Evolutionary conservation across 2,888 invertebrate species (phyloP), one percentile per base, ranked within the genome.

Genomic region (Abrostola triplasia): DNA sequence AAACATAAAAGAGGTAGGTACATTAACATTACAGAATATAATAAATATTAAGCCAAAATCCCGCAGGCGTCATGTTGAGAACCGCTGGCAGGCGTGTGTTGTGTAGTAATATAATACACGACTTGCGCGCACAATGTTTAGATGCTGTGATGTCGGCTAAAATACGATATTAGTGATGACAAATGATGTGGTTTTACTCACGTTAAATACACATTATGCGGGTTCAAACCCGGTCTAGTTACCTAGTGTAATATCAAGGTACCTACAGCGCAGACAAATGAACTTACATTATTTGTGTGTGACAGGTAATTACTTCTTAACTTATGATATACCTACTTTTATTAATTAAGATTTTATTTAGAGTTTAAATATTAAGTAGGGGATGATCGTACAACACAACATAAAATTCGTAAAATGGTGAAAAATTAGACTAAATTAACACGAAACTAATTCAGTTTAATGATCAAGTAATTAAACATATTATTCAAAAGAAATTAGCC

Each of bases 111-210:
- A 10, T 44, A 10, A 47, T 8, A 47, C 44, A 13, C 12, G 44
- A 9, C 13, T 47, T 47, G 44, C 13, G 44, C 44, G 24, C 44
- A 24, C 44, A 7, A 44, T 55, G 44, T 56, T 54, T 64, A 60
- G 67, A 51, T 38, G 50, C 37, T 52, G 36, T 64, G 36, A 72
- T 59, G 57, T 60, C 6, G 36, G 54, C 67, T 55, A 35, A 60
- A 76, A 66, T 76, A 76, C 55, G 57, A 64, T 71, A 54, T 71
- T 76, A 71, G 72, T 66, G 40, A 65, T 71, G 72, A 72, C 67
- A 56, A 54, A 72, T 55, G 67, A 76, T 42, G 58, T 51, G 50
- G 66, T 48, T 57, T 52, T n/a, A 44, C 57, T 58, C 13, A 40
- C 50, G 51, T 13, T 76, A 24, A 37, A 41, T 11, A 54, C n/a